These are phyloP conservation scores for Caenorhabditis sp. DNA, from an alignment of 2,888 invertebrate genomes.

Conservation along the genomic window DNA sequence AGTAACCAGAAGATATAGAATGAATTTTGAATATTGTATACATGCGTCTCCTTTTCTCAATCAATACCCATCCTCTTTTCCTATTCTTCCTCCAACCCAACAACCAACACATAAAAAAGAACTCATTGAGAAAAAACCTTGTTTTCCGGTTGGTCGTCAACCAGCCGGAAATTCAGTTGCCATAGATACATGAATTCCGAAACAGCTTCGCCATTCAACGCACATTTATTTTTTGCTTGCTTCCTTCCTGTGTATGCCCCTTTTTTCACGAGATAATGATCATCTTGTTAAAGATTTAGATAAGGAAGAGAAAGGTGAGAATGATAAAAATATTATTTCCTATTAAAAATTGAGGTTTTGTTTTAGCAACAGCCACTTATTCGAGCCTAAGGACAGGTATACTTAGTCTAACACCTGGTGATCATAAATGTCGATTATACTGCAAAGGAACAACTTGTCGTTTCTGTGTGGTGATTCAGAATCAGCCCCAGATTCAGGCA, in stretches of 20 bases:
- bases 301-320: not conserved
- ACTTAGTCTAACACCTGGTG: conserved; percentile 50
- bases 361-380: conserved; percentile 54
- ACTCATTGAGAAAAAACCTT: not conserved
- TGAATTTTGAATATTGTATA: too few species aligned
- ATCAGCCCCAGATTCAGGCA: conserved; percentile 75
- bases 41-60: too few species aligned
- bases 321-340: not conserved
- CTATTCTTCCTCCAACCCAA: not conserved
- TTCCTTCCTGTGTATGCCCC: not conserved
- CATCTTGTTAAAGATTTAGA: not conserved
- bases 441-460: conserved; percentile 85
- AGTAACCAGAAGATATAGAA: too few species aligned
- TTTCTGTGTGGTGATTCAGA: conserved; percentile 77
- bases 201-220: not conserved
- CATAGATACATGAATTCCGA: not conserved
- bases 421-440: conserved; percentile 75
- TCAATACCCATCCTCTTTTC: not conserved
- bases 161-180: not conserved
- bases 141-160: not conserved
- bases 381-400: conserved; percentile 49
- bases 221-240: too few species aligned
- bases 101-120: too few species aligned
- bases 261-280: not conserved
- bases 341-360: not conserved